phyloP scores from a whole-genome alignment of 2,888 invertebrate genomes.

The Pyrrhosoma nymphula region DNA sequence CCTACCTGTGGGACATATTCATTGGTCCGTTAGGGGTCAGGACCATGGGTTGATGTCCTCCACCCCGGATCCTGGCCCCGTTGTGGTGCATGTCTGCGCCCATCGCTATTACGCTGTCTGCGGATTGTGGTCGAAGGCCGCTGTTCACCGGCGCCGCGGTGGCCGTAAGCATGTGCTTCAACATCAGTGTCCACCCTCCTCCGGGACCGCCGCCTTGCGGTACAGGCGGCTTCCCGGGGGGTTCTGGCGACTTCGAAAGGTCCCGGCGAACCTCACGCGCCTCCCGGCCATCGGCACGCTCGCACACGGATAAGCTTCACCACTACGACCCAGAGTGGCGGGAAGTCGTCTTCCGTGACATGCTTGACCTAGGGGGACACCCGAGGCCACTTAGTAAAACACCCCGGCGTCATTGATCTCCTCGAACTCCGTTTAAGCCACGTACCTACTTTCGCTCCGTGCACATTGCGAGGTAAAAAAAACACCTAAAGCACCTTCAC shows the following conservation, averaged over 20 bases:
- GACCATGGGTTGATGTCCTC: conserved; percentile 46
- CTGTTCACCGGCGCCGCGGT: conserved; percentile 63
- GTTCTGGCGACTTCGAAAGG: conserved; percentile 69
- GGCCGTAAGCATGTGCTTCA: conserved; percentile 85
- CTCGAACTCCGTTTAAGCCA: background rate
- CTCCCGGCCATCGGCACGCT: conserved; percentile 74
- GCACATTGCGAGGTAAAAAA: background rate
- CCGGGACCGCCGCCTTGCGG: conserved; percentile 75
- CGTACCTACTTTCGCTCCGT: background rate
- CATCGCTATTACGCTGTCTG: conserved; percentile 67
- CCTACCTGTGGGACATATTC: background rate
- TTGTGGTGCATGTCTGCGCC: conserved; percentile 36
- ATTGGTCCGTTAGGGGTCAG: conserved; percentile 58
- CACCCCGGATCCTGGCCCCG: conserved; percentile 42
- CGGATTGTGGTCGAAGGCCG: conserved; percentile 71
- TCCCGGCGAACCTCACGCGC: conserved; percentile 72
- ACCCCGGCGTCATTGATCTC: background rate
- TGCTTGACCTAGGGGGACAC: background rate
- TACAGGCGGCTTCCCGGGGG: conserved; percentile 81
- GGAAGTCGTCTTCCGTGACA: conserved; percentile 72
- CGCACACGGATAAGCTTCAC: conserved; percentile 69
- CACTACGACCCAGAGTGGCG: conserved; percentile 73
- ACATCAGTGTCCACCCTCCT: conserved; percentile 78
- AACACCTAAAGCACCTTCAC: background rate
- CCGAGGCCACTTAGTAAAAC: background rate